Evolutionary conservation across 1,140 invertebrate species (phyloP), one percentile per base, ranked within the genome.

Genomic region (Pogonomyrmex californicus): DNA sequence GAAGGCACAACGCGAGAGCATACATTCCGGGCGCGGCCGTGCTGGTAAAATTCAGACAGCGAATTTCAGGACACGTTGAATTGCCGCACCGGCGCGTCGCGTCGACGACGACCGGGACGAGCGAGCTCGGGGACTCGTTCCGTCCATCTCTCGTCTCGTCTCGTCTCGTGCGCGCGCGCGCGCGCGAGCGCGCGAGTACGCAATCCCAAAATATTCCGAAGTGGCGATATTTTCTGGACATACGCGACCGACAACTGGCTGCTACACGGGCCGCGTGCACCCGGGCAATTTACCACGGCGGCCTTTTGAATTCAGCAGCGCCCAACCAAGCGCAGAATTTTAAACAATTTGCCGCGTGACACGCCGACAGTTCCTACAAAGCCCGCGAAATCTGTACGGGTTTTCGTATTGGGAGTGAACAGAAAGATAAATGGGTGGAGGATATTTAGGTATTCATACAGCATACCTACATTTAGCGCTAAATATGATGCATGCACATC

Each of bases 251-350:
- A 56, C 49, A 47, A 49, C 66, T n/a, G 17, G 54, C n/a, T 33
- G 30, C 17, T 70, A 60, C 86, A 33, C 14, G n/a, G 51, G 4
- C 17, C 44, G 51, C 51, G 66, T 12, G 41, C 54, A 17, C 12
- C 54, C 47, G 58, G 51, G 56, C 83, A 86, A 88, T 91, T 88
- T 88, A 88, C 87, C 86, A 63, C 66, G 54, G 75, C 65, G 63
- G 30, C 58, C 85, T 58, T 90, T 88, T 87, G 79, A 90, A 90
- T 87, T 87, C 83, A 87, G 81, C 81, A 75, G 47, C 73, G 87
- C 66, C 56, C 65, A 47, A 56, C 44, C 85, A 75, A 17, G 33
- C 44, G 68, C 77, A 30, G 90, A 91, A 91, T 88, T 91, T 91
- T 90, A 88, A 90, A 88, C 87, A 77, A 87, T 79, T 65, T 62